Conservation (phyloP, 2,888 invertebrate genomes). For the Diaperis boleti region DNA sequence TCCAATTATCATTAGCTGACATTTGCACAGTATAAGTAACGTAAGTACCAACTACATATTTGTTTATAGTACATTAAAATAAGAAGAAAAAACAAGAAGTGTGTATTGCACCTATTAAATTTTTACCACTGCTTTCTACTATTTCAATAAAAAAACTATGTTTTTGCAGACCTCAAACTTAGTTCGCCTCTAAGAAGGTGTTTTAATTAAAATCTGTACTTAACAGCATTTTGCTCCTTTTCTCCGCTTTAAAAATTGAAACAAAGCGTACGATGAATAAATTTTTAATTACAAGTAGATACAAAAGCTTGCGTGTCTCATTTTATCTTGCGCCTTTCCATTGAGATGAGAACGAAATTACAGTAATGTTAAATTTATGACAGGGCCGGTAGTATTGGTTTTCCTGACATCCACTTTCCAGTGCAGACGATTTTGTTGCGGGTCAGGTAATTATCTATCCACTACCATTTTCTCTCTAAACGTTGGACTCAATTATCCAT, state of each 20-base stretch:
- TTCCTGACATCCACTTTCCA: conserved; percentile 14
- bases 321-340: conserved; percentile 27
- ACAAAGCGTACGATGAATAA: conserved; percentile 10
- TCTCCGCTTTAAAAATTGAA: neutral
- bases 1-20: no score
- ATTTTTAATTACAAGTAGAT: conserved; percentile 29
- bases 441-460: conserved; percentile 24
- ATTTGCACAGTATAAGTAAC: no score
- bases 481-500: conserved; percentile 8
- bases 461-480: conserved; percentile 11
- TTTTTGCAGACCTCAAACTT: neutral
- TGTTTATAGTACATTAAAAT: no score
- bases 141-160: no score
- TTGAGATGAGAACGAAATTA: conserved; percentile 32
- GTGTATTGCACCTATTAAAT: no score
- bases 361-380: conserved; percentile 36
- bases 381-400: conserved; percentile 32
- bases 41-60: no score
- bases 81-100: no score
- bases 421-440: conserved; percentile 23
- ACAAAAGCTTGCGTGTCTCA: conserved; percentile 29
- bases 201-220: neutral
- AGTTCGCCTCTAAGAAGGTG: neutral
- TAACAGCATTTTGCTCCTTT: neutral
- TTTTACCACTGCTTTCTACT: no score